Conservation (phyloP, 2,888 invertebrate genomes). For the Sylvicola fuscatus region DNA sequence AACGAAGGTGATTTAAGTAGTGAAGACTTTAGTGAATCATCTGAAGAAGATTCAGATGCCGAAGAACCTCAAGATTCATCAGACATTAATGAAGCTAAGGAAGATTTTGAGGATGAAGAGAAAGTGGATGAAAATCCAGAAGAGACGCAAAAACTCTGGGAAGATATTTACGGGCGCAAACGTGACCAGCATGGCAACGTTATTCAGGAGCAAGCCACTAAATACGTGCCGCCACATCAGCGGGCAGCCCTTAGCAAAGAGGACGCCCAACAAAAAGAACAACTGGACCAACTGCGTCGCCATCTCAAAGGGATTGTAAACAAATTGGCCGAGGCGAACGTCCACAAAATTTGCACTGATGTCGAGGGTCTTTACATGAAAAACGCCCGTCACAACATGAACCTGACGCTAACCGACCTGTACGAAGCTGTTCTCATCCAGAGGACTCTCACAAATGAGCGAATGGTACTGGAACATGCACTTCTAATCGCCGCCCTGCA, state of each 20-base stretch:
- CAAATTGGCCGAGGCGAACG: conserved; percentile 68
- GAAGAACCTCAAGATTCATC: too few relatives aligned
- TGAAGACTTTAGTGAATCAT: neutral
- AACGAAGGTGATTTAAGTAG: conserved; percentile 6
- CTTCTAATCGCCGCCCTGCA: conserved; percentile 67
- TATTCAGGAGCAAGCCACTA: conserved; percentile 32
- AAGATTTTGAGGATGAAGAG: conserved; percentile 2
- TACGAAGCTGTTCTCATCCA: conserved; percentile 48
- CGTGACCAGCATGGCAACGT: conserved; percentile 64
- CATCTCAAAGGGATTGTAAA: conserved; percentile 77
- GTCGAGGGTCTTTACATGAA: conserved; percentile 61
- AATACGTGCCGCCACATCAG: conserved; percentile 70
- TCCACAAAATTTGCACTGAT: conserved; percentile 59
- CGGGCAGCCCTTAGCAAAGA: conserved; percentile 20
- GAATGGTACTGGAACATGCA: conserved; percentile 66
- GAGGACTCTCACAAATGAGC: conserved; percentile 39
- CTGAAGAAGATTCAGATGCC: too few relatives aligned
- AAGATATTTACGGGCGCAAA: conserved; percentile 86
- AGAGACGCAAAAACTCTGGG: conserved; percentile 32
- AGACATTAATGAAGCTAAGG: conserved; percentile 2
- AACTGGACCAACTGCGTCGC: conserved; percentile 44
- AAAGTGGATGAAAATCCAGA: conserved; percentile 1
- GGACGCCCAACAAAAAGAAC: conserved; percentile 25
- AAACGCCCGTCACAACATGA: conserved; percentile 68
- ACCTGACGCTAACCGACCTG: conserved; percentile 46